Base-by-base conservation (phyloP, 2,797 vertebrate species). In the Molossus alvarezi region DNA sequence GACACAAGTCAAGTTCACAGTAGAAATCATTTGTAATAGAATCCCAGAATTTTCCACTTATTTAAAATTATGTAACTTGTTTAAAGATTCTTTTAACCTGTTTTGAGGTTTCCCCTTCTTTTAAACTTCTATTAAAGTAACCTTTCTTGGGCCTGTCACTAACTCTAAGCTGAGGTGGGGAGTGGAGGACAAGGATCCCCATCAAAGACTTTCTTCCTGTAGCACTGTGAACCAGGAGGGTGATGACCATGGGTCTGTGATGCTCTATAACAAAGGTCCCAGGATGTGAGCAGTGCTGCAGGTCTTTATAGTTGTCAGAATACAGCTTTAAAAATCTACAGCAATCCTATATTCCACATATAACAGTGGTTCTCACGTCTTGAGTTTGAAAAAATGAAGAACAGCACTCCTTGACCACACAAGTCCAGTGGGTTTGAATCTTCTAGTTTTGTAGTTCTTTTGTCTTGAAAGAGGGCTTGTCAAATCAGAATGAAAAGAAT, bases 401-500 rank as follows among this genome's bases (percentile, higher is more conserved):
- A 75, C 9, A 83, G n/a, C 12, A 64, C 62, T 94, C 65, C 81
- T 88, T 58, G 29, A 65, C 75, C 45, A 83, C 25, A 71, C 9
- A 79, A 79, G 33, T 23, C 27, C 62, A 67, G 23, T 58, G 58
- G 9, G 9, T 85, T 64, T 65, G n/a, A 83, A 55, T 81, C 58
- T 86, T 92, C 41, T 48, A 79, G 65, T 94, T 83, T 33, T 89
- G 33, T 88, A 92, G 18, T 95, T 90, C 71, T 95, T 85, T 83
- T 94, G 41, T 90, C 83, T 85, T 92, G 58, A 94, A 82, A 93
- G 62, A 83, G 15, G 27, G 3, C 80, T 94, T 95, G 79, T 73
- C 82, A 96, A 90, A 85, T 71, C 55, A 95, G 64, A 97, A 97
- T 71, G 83, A 95, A 92, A 96, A 91, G 73, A 92, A 91, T 89